These are phyloP conservation scores for Alaudala cheleensis DNA, from an alignment of 2,113 vertebrate genomes.

Conservation along the genomic window DNA sequence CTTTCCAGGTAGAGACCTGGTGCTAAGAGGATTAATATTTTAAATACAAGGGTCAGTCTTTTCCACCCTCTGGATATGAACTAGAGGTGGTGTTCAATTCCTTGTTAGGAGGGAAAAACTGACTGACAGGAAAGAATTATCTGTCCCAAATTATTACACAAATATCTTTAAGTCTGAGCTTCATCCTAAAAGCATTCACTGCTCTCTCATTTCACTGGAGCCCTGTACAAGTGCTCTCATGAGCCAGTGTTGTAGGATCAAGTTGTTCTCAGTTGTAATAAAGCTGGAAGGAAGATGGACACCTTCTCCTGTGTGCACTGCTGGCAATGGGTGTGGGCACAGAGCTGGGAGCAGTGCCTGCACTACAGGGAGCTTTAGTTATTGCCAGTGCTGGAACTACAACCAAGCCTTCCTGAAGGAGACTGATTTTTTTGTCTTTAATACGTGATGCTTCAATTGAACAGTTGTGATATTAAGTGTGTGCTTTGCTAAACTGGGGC, in stretches of 20 bases:
- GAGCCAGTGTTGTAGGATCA: neutral
- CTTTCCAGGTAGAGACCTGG: neutral
- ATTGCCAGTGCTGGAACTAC: neutral
- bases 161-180: neutral
- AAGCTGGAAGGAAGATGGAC: neutral
- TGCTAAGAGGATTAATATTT: neutral
- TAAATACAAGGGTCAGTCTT: neutral
- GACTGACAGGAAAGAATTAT: neutral
- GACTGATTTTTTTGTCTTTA: neutral
- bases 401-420: neutral
- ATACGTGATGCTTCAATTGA: fast-evolving
- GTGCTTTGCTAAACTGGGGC: neutral
- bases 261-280: neutral
- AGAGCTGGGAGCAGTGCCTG: neutral
- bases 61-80: neutral
- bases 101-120: neutral
- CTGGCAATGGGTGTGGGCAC: neutral
- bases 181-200: neutral
- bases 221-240: fast-evolving
- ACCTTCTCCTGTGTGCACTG: neutral
- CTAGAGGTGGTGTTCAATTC: neutral
- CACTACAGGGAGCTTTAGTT: neutral
- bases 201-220: neutral
- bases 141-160: neutral
- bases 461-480: neutral